Conservation (phyloP, 2,888 invertebrate genomes). For the Trichacis sp. region DNA sequence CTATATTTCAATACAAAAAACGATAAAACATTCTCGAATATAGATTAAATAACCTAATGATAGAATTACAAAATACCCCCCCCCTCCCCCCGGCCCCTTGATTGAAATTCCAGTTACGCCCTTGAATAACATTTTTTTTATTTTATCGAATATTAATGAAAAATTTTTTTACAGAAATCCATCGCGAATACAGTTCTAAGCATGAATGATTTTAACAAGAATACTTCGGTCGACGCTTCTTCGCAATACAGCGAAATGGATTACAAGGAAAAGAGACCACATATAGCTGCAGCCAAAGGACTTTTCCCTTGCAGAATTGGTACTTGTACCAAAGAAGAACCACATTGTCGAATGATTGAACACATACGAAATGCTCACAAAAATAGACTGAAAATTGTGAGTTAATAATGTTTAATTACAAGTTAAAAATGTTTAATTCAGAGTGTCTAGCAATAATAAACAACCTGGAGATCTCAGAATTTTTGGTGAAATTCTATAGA, state of each 20-base stretch:
- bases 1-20: too few species aligned
- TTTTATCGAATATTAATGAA: neutral
- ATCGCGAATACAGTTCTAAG: neutral
- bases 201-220: neutral
- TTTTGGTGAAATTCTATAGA: too few species aligned
- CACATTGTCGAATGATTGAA: slow-evolving; percentile 70
- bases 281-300: slow-evolving; percentile 65
- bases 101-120: too few species aligned
- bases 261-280: neutral
- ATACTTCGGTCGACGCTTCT: neutral
- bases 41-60: too few species aligned
- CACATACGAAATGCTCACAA: slow-evolving; percentile 71
- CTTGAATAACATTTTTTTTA: neutral
- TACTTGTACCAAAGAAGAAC: slow-evolving; percentile 66
- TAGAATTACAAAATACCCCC: too few species aligned
- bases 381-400: slow-evolving; percentile 70
- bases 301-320: slow-evolving; percentile 71
- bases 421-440: too few species aligned
- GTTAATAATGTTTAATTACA: too few species aligned
- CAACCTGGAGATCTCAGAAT: too few species aligned
- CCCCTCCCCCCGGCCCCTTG: too few species aligned
- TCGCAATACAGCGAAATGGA: slow-evolving; percentile 19
- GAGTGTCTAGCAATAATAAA: too few species aligned
- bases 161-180: neutral
- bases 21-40: too few species aligned